A percentile compares a stretch with the other conserved stretches of the same genome.
Conservation (phyloP, 2,888 invertebrate species). For the Drosophila gaucha region DNA sequence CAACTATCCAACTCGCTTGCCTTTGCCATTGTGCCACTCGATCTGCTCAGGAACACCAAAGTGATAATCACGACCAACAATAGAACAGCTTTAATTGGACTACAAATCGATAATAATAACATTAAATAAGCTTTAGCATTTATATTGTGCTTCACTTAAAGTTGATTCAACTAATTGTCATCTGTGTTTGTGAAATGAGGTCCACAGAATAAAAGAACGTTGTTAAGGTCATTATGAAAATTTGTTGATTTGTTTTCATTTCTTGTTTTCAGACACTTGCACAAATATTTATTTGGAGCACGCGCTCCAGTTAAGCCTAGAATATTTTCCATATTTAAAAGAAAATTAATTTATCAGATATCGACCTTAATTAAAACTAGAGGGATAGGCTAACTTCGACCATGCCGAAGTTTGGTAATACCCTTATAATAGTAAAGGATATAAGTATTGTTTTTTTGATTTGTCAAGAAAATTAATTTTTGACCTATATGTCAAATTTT, state of each 20-base stretch:
- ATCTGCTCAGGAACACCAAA: conserved; percentile 2
- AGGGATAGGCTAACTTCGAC: too few relatives aligned
- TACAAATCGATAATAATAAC: not conserved
- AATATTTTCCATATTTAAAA: too few relatives aligned
- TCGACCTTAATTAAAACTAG: too few relatives aligned
- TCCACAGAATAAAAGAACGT: not conserved
- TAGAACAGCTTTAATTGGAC: conserved; percentile 31
- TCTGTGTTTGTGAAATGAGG: conserved; percentile 29
- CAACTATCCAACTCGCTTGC: conserved; percentile 11
- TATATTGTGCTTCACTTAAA: not conserved
- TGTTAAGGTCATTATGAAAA: not conserved
- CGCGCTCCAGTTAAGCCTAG: too few relatives aligned
- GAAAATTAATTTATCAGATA: too few relatives aligned
- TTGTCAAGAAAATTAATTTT: too few relatives aligned
- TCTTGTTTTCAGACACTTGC: conserved; percentile 15
- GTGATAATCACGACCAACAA: conserved; percentile 11
- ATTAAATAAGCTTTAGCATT: not conserved
- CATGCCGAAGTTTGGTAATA: too few relatives aligned
- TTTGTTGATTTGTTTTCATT: too few relatives aligned
- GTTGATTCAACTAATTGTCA: not conserved
- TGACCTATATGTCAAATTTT: too few relatives aligned
- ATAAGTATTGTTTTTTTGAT: too few relatives aligned
- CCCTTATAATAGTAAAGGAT: too few relatives aligned
- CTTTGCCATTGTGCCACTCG: not conserved
- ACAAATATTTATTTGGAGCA: conserved; percentile 13